Base-by-base conservation (phyloP, 2,797 vertebrate genomes). In the Heliangelus exortis region DNA sequence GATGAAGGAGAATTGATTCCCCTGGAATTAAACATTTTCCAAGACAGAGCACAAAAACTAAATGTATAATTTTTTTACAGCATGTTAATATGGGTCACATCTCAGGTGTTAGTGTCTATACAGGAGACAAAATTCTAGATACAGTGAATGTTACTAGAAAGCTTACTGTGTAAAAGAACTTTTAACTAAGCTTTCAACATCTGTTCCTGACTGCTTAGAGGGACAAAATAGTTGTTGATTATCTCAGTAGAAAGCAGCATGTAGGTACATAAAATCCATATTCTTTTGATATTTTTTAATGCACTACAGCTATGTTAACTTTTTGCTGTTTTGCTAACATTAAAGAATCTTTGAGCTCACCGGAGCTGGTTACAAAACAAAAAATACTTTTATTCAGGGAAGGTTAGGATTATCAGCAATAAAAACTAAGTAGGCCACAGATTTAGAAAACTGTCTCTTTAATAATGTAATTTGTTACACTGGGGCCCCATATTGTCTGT, bases 381-480 rank as follows among this genome's bases (percentile, higher is more conserved):
- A 74, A 48, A 74, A 48, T 12, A 58, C 12, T 72, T 29, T 36
- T 89, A 29, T 87, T 78, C 34, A 80, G 72, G 31, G 34, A 83
- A 1, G 1, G 22, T 51, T 84, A 51, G 34, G 54, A 33, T 65
- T 90, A 59, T 23, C 47, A 90, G 41, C 55, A 93, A 93, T 63
- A 80, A 85, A 95, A 93, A 68, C 67, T 95, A 97, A 93, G 80
- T 95, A 96, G 74, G 51, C 36, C 84, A 96, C 39, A 83, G 55
- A 96, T 96, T 68, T 85, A 69, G 84, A 66, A 88, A 84, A 36
- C 29, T 95, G 69, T 95, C 93, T 96, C 96, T 97, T 98, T 98
- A 98, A 97, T 98, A 97, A 98, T 98, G 96, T 94, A 97, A 96
- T 97, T 98, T 95, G 83, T 93, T 92, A 84, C 76, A 93, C 79